A percentile compares a stretch with the other conserved stretches of the same genome.
These are phyloP conservation scores for Folsomia manolachei DNA, from an alignment of 2,888 invertebrate genomes.

Conservation along the genomic window DNA sequence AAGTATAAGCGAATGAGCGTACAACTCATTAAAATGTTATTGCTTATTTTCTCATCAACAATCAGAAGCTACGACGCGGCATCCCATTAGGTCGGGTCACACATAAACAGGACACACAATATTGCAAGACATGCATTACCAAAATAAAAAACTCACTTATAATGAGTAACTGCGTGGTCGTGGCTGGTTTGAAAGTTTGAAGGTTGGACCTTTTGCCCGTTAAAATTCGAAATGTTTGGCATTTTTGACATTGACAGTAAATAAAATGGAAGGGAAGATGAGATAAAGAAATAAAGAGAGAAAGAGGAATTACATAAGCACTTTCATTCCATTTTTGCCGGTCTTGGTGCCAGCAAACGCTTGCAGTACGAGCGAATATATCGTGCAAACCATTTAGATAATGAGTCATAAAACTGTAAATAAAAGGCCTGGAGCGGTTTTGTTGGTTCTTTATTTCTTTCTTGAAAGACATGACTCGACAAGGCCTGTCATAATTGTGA, in stretches of 20 bases:
- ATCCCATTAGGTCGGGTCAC: no score
- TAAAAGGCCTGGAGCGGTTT: neutral
- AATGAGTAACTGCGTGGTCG: neutral
- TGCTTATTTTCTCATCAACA: neutral
- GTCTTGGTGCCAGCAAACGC: no score
- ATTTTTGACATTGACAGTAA: neutral
- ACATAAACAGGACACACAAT: no score
- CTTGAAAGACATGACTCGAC: no score
- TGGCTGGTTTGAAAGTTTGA: neutral
- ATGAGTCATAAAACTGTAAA: constrained; percentile 6
- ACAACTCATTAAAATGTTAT: neutral
- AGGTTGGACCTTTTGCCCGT: neutral
- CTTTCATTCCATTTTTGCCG: neutral
- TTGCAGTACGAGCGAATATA: neutral
- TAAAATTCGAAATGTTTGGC: neutral
- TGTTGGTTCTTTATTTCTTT: neutral
- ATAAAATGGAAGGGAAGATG: constrained; percentile 7
- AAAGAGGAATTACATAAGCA: no score
- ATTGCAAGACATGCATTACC: no score
- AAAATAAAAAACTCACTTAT: no score
- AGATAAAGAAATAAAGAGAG: neutral
- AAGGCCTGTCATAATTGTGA: neutral
- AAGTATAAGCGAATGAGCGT: neutral
- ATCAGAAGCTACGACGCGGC: neutral
- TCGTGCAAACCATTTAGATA: neutral